Evolutionary conservation across 2,797 vertebrate species (phyloP).

Genomic region (Gallinago solitaria): DNA sequence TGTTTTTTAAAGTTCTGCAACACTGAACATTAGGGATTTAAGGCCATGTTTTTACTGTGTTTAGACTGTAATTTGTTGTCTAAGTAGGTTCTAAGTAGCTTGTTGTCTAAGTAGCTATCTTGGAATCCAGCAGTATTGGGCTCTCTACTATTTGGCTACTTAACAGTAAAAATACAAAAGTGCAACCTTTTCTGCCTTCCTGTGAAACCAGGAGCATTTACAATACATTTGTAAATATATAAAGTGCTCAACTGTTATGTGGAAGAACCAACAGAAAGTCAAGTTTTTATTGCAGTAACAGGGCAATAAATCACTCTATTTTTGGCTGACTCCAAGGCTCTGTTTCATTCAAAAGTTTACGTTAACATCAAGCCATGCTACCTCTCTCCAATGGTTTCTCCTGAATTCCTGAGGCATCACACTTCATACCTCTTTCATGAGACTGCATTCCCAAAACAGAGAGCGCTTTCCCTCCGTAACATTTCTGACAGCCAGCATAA

Average conservation of each 20-base stretch:
- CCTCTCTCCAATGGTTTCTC: neutral
- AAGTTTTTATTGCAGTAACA: neutral
- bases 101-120: neutral
- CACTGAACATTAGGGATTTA: neutral
- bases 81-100: neutral
- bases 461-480: neutral
- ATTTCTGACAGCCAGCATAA: neutral
- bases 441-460: neutral
- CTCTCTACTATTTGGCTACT: neutral
- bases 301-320: neutral
- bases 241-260: neutral
- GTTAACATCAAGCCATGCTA: neutral
- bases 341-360: neutral
- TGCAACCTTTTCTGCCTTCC: neutral
- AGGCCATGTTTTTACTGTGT: neutral
- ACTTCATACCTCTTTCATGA: neutral
- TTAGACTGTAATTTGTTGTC: neutral
- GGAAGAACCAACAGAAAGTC: neutral
- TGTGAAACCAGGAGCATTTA: neutral
- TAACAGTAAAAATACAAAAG: neutral
- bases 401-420: constrained; percentile 23
- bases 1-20: neutral
- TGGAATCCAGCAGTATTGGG: neutral
- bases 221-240: neutral
- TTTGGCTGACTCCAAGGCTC: neutral